Conservation (phyloP, 2,888 invertebrate genomes). For the Pycnomerus fuliginosus region DNA sequence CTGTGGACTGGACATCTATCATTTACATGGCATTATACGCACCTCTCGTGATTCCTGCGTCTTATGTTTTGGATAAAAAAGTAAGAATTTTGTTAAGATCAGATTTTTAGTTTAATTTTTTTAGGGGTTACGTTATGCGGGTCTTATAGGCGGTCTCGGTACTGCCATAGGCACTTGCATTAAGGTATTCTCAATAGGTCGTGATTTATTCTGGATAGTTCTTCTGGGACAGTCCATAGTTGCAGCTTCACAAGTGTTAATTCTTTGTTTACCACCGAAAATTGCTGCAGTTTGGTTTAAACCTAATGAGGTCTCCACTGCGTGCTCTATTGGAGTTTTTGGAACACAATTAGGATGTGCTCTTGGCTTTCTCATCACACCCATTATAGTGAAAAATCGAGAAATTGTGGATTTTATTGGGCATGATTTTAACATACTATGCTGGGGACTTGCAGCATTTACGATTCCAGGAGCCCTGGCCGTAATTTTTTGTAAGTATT, state of each 20-base stretch:
- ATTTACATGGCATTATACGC: constrained; percentile 95
- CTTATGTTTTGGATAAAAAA: constrained; percentile 89
- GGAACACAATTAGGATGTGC: constrained; percentile 38
- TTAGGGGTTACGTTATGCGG: constrained; percentile 80
- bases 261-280: constrained; percentile 85
- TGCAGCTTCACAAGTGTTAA: constrained; percentile 86
- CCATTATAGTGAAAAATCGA: constrained; percentile 48
- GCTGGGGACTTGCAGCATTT: constrained; percentile 52
- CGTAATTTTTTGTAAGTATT: constrained; percentile 35
- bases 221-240: constrained; percentile 86
- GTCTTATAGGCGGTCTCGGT: constrained; percentile 76
- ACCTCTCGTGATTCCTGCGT: constrained; percentile 92
- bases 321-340: constrained; percentile 39
- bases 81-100: constrained; percentile 59
- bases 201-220: constrained; percentile 80
- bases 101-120: constrained; percentile 1
- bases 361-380: constrained; percentile 35
- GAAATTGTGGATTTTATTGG: constrained; percentile 42
- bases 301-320: constrained; percentile 65
- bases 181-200: constrained; percentile 81
- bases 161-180: constrained; percentile 87
- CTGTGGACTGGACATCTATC: constrained; percentile 95
- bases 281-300: constrained; percentile 98
- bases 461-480: constrained; percentile 31
- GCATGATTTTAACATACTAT: constrained; percentile 54